Evolutionary conservation across 2,888 invertebrate genomes (phyloP).

Genomic region (Chloromyia formosa): DNA sequence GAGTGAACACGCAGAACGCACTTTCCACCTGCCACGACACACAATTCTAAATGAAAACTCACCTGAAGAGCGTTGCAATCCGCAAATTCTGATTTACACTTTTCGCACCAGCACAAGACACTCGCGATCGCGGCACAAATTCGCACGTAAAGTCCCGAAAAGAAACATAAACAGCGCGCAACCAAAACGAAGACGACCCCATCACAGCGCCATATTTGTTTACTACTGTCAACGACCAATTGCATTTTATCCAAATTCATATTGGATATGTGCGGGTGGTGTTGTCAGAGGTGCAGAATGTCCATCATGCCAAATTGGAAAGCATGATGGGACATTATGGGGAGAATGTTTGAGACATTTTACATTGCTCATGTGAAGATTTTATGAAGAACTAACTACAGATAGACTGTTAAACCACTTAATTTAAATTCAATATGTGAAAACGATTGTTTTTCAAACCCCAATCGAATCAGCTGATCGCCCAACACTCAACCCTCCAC

Average conservation of each 20-base stretch:
- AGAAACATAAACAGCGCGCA: neutral
- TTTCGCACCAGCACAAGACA: neutral
- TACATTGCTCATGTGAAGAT: too few species aligned
- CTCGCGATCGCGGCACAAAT: neutral
- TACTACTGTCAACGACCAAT: conserved; percentile 17
- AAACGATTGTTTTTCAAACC: too few species aligned
- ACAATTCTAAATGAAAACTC: conserved; percentile 11
- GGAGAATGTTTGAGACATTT: too few species aligned
- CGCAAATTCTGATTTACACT: conserved; percentile 8
- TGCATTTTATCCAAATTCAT: conserved; percentile 12
- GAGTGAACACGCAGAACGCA: neutral
- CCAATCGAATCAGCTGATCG: neutral
- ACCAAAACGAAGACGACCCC: conserved; percentile 1
- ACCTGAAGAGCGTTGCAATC: conserved; percentile 9
- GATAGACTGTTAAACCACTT: too few species aligned
- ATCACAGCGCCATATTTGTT: conserved; percentile 43
- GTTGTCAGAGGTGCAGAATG: neutral
- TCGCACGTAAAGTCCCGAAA: neutral
- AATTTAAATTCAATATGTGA: too few species aligned
- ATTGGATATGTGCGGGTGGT: neutral
- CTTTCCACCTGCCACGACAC: neutral
- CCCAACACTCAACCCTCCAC: conserved; percentile 11
- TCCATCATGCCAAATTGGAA: too few species aligned
- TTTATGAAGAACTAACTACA: neutral
- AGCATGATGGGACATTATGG: too few species aligned